Evolutionary conservation across 2,888 invertebrate genomes (phyloP).

Genomic region (Endomychus coccineus): DNA sequence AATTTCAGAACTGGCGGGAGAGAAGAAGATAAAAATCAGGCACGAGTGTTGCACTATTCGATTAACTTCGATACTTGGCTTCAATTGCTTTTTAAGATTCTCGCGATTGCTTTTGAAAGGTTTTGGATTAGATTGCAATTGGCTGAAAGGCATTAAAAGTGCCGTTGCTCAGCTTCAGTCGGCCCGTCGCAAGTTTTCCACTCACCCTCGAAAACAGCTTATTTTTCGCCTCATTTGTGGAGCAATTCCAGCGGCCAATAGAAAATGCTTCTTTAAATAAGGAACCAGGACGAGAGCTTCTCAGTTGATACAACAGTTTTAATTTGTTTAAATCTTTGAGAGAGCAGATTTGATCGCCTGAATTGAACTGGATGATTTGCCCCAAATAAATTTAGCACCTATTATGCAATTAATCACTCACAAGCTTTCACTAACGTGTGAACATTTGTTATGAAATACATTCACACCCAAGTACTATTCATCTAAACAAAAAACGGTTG

Average conservation of each 20-base stretch:
- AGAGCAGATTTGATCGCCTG: no score
- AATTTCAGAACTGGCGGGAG: not conserved
- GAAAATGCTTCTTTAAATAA: constrained; percentile 35
- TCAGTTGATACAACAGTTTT: constrained; percentile 24
- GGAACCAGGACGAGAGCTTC: constrained; percentile 18
- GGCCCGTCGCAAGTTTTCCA: constrained; percentile 15
- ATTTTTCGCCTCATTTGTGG: constrained; percentile 45
- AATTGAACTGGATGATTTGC: no score
- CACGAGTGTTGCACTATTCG: constrained; percentile 33
- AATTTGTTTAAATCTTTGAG: constrained; percentile 31
- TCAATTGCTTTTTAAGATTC: constrained; percentile 45
- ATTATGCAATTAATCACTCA: no score
- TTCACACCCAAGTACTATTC: no score
- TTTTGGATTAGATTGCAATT: constrained; percentile 45
- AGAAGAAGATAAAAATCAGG: constrained; percentile 11
- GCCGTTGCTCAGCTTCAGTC: constrained; percentile 26
- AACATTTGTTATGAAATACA: no score
- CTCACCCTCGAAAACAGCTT: constrained; percentile 37
- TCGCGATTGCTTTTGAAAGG: constrained; percentile 44
- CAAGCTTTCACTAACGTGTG: no score
- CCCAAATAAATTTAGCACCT: no score
- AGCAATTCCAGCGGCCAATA: constrained; percentile 39
- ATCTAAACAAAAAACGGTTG: no score
- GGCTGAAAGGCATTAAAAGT: constrained; percentile 44
- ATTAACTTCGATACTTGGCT: constrained; percentile 43